Evolutionary conservation across 2,113 vertebrate species (phyloP), one percentile per base, ranked within the genome.

Genomic region (Perognathus longimembris): DNA sequence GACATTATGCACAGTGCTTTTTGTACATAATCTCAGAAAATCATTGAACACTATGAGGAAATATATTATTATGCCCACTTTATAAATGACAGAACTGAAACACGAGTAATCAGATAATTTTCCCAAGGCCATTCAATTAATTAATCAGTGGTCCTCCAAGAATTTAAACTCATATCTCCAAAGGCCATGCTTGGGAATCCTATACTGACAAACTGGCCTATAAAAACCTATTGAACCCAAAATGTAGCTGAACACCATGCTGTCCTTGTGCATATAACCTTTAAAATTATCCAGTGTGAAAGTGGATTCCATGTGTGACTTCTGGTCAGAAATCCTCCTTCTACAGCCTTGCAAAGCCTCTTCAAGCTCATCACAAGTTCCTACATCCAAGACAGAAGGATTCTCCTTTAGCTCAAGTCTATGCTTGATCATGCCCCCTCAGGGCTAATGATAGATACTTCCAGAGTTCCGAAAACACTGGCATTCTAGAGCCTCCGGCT

Each of bases 391-490:
- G 32, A 57, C 54, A 85, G 17, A 93, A 57, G 17, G 20, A 90
- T 8, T 36, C 4, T 20, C 34, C 42, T 67, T 57, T 32, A 34
- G 57, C 38, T 63, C 75, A 83, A 17, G n/a, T 54, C 17, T 59
- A 26, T 77, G 45, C 61, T 26, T 74, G 89, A 14, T 5, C 6
- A 18, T 69, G 38, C 28, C 42, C 54, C 64, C 63, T 50, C 15
- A 34, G 38, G 18, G 12, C 21, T 57, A 50, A 24, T 38, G 18
- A 88, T 9, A 1, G 32, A 88, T 18, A 80, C 78, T 95, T 88
- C 92, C 93, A 87, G 59, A 87, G 32, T 22, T 94, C 73, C 69
- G 61, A 50, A 64, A 74, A 87, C 21, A 12, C 88, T 36, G 61
- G 22, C 22, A 30, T 36, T 17, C 28, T 75, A 85, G 57, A 79